phyloP scores from a whole-genome alignment of 2,888 invertebrate species.

The Dorcus hopei region DNA sequence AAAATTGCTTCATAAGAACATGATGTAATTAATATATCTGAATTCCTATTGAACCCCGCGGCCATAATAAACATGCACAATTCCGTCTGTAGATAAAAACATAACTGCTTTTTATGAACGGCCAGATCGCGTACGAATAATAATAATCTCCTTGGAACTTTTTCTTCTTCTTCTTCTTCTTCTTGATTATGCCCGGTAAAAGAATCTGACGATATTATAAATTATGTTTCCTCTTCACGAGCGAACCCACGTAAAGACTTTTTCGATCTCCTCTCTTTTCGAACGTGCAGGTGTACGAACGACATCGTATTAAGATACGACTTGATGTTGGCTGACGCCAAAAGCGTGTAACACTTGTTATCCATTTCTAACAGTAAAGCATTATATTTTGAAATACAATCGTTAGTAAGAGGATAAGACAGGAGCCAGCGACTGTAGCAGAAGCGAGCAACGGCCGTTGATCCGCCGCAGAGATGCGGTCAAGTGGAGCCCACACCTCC shows the following conservation, averaged over 20 bases:
- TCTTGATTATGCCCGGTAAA: no score
- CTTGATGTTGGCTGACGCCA: neutral
- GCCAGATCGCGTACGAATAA: no score
- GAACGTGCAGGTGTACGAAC: neutral
- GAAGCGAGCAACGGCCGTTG: constrained; percentile 30
- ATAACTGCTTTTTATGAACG: no score
- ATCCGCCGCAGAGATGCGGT: constrained; percentile 30
- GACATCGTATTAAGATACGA: neutral
- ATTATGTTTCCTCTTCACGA: neutral
- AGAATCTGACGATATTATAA: neutral
- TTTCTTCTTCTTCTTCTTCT: no score
- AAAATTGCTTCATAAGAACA: no score
- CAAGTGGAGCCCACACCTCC: constrained; percentile 36
- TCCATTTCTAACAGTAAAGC: neutral
- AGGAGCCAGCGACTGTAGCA: constrained; percentile 23
- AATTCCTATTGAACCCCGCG: no score
- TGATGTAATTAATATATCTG: no score
- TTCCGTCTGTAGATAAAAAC: no score
- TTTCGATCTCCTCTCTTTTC: neutral
- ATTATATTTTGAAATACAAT: constrained; percentile 1
- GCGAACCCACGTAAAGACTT: neutral
- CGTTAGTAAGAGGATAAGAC: constrained; percentile 12
- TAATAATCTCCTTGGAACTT: no score
- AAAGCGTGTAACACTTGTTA: neutral
- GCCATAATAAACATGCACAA: no score